Evolutionary conservation across 2,888 invertebrate genomes (phyloP), one percentile per base, ranked within the genome.

Genomic region (Lissonota sp.): DNA sequence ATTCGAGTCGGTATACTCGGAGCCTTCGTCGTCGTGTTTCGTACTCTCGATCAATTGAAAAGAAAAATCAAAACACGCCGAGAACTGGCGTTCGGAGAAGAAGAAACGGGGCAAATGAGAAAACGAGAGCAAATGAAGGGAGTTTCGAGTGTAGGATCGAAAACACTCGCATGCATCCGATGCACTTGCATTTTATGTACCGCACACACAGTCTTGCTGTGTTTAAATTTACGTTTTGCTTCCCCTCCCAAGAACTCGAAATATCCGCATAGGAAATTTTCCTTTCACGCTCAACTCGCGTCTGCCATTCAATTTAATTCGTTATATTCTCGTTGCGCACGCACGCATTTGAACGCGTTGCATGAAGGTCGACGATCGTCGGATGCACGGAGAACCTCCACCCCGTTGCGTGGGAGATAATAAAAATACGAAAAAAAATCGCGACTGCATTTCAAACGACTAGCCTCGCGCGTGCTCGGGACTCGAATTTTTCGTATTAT

Each of bases 251-350:
- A 53, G 39, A 14, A 6, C 14, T 40, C 1, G 51, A 40, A 51
- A 66, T 14, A 46, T 39, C 4, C 26, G 40, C 40, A 14, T 40
- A 8, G 53, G 12, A 40, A 14, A 51, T 12, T 58, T 44, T 51
- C 40, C 39, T 44, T 53, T 39, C 42, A 44, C 57, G 53, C 39
- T 16, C 40, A 46, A 39, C 16, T 26, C 71, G 67, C 63, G 79
- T 77, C 75, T 85, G 77, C 72, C 84, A 80, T 82, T 85, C 80
- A 70, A 81, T 84, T 82, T 82, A 79, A 83, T 84, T 85, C 79
- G 82, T 80, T 82, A 76, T 80, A 82, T 44, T 44, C 44, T 44
- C 44, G 44, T 44, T 44, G 44, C 44, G 10, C 44, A 44, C 44
- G 26, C 26, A 26, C 26, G 26, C 84, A 80, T 70, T 72, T 62